A percentile compares a stretch with the other conserved stretches of the same genome.
Evolutionary conservation across 1,140 invertebrate species (phyloP).

Genomic region (Aphelenchoides besseyi): DNA sequence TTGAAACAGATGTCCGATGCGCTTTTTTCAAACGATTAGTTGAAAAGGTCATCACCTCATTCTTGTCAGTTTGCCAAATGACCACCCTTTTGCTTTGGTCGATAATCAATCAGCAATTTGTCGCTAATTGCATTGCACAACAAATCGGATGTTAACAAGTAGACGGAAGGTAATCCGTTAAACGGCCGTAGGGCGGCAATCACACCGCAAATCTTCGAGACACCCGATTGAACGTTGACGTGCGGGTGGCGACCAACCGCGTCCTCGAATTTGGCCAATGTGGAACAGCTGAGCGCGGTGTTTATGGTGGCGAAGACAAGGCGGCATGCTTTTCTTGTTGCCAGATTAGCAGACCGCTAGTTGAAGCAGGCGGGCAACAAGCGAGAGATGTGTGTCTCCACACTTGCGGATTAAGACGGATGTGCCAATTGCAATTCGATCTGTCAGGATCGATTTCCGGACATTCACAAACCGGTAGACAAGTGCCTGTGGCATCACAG

Average conservation of each 20-base stretch:
- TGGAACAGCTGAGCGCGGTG: slow-evolving; percentile 4
- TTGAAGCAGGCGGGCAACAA: neutral
- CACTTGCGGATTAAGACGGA: slow-evolving; percentile 3
- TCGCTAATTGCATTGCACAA: slow-evolving; percentile 8
- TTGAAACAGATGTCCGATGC: neutral
- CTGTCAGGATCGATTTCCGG: neutral
- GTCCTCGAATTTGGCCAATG: no score
- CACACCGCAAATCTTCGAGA: neutral
- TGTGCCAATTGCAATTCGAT: slow-evolving; percentile 3
- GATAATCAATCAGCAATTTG: slow-evolving; percentile 18
- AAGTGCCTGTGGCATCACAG: neutral
- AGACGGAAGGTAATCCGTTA: neutral
- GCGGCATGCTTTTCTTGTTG: neutral
- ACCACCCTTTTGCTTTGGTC: neutral
- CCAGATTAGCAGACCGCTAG: neutral
- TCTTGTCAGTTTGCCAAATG: slow-evolving; percentile 3
- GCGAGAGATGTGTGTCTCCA: neutral
- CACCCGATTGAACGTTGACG: neutral
- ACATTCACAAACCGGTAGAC: neutral
- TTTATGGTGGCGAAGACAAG: neutral
- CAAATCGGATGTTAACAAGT: slow-evolving; percentile 10
- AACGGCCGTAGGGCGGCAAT: neutral
- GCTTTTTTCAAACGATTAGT: neutral
- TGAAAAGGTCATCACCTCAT: slow-evolving; percentile 1
- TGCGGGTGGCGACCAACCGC: neutral